Evolutionary conservation across 2,888 invertebrate genomes (phyloP), one percentile per base, ranked within the genome.

Genomic region (Parascotia fuliginaria): DNA sequence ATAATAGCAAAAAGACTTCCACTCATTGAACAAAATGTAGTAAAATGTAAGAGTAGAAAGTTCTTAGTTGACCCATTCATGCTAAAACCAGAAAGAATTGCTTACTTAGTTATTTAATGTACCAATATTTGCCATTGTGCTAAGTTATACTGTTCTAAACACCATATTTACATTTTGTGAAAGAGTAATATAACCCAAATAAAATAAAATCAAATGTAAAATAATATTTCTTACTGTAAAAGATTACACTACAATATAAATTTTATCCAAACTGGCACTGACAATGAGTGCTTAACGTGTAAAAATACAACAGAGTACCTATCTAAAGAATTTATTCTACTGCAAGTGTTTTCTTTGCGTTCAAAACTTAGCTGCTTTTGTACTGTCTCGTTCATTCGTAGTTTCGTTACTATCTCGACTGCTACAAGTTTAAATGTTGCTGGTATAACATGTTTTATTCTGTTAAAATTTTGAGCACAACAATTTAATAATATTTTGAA

Each of bases 271-370:
- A 43, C 27, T 31, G 33, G 32, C 33, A 38, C 42, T 27, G 37
- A 6, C 41, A 37, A 42, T 45, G 51, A 44, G 42, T 51, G 42
- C 41, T 36, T 45, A 45, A 45, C 49, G 49, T 49, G 48, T 16
- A 19, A 55, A 42, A 40, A 42, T 58, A 55, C 49, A 53, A 51
- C 48, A 45, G 49, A 55, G 47, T 61, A 67, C 46, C 38, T 27
- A 13, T 32, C 13, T 27, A 34, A 32, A 51, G 43, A 65, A 57
- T 3, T 55, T 62, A 61, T 69, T 56, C 48, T 50, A 37, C 53
- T 55, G 59, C 54, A 53, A 53, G 55, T 59, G 56, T 65, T 65
- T 65, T 59, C 38, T 61, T 68, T 69, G 56, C 46, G 47, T 51
- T 34, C 27, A 38, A 51, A 66, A 69, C 54, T 65, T 67, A 65